Evolutionary conservation across 1,140 invertebrate genomes (phyloP), one percentile per base, ranked within the genome.

Genomic region (Philopotamus ludificatus): DNA sequence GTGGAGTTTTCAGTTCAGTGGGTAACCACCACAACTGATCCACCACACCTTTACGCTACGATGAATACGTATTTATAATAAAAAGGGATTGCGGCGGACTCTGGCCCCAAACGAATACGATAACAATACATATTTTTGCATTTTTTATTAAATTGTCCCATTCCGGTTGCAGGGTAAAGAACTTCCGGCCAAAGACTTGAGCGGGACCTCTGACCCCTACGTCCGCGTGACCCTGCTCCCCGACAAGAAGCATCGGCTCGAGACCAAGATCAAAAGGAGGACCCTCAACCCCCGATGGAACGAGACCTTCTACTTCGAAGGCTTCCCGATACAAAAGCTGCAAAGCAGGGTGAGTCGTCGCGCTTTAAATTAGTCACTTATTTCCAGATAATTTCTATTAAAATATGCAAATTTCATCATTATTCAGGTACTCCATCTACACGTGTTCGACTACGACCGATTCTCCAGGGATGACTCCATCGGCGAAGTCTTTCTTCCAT

Each of bases 221-320:
- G 93, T 95, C 0, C 82, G 92, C 58, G 95, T 97, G 0, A 95
- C 95, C 10, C 81, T 99, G 4, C 82, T 98, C 8, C 95, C 95
- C 1, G 95, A 98, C 78, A 97, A 97, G 80, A 97, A 97, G 74
- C 91, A 95, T 73, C 88, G 92, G n/a, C 83, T 98, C 57, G 92
- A 97, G 79, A 98, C 95, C 0, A 98, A 98, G 84, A 95, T 98
- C 72, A 97, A 97, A 78, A 84, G 95, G 71, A 85, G 94, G 70
- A 98, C 95, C 12, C 81, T 99, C 12, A 97, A 98, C 81, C 96
- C 96, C 0, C 83, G 93, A 69, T 99, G 96, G 94, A 97, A 98
- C 79, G 95, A 99, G 80, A 97, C 94, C 20, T 94, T 99, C 77
- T 94, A 97, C 72, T 98, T 98, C 80, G 94, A 97, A 85, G 96